Percentiles rank a stretch among this genome's conserved stretches.
Conservation (phyloP, 2,113 vertebrate genomes). For the Scomber colias region DNA sequence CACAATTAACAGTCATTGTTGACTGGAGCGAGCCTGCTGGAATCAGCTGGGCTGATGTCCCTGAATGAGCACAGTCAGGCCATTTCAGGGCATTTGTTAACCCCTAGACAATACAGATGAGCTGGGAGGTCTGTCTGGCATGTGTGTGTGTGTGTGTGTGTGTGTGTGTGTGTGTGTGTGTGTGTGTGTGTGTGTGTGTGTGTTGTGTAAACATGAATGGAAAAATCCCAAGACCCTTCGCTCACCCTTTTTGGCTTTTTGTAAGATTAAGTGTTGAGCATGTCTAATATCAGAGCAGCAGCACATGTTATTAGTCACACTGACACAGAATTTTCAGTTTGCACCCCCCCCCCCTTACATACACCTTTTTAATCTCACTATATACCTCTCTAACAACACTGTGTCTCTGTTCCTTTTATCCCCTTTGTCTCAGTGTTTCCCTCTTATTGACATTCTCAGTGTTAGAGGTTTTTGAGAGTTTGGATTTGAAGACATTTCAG, state of each 20-base stretch:
- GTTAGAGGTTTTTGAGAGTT: constrained; percentile 14
- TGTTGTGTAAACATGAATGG: constrained; percentile 11
- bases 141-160: constrained; percentile 21
- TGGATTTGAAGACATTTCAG: constrained; percentile 22
- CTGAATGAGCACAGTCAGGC: constrained; percentile 24
- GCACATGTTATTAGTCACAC: constrained; percentile 40
- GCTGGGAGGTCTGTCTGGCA: constrained; percentile 4
- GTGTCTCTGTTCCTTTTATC: neutral
- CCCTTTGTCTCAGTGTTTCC: constrained; percentile 15
- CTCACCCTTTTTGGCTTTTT: constrained; percentile 39
- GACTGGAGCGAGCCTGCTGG: constrained; percentile 35
- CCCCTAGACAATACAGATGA: constrained; percentile 43
- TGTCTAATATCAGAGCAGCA: constrained; percentile 43
- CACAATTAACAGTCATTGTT: constrained; percentile 60
- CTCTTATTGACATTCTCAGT: neutral
- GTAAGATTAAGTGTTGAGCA: constrained; percentile 47
- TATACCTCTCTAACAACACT: constrained; percentile 9
- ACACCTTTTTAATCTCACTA: constrained; percentile 39
- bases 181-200: constrained; percentile 3
- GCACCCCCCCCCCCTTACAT: constrained; percentile 27
- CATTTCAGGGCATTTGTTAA: constrained; percentile 44
- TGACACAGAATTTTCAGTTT: constrained; percentile 68
- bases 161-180: neutral
- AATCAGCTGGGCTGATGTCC: constrained; percentile 38
- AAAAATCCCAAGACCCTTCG: constrained; percentile 36